These are phyloP conservation scores for Agrilus biguttatus DNA, from an alignment of 2,888 invertebrate species.

Conservation along the genomic window DNA sequence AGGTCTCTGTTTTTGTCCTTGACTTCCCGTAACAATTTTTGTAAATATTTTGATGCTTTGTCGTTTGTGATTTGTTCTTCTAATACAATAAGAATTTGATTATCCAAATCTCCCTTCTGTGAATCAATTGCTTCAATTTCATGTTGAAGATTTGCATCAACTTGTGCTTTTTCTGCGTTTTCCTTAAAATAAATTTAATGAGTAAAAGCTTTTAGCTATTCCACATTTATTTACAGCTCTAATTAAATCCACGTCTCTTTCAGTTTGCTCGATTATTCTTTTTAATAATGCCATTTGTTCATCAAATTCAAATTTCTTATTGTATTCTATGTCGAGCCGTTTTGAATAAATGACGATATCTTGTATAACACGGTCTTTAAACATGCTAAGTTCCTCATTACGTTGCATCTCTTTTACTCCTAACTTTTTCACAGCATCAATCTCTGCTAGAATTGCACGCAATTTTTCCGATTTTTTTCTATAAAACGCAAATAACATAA, in stretches of 20 bases:
- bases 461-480: constrained; percentile 37
- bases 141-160: constrained; percentile 8
- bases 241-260: constrained; percentile 43
- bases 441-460: constrained; percentile 30
- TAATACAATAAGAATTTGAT: constrained; percentile 44
- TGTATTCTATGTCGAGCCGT: constrained; percentile 36
- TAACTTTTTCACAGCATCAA: constrained; percentile 53
- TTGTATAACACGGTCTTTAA: constrained; percentile 40
- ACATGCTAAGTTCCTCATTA: constrained; percentile 47
- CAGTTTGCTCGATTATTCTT: constrained; percentile 45
- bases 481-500: constrained; percentile 10
- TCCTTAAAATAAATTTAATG: constrained; percentile 10
- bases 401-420: constrained; percentile 48
- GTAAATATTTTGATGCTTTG: constrained; percentile 43
- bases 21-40: constrained; percentile 31
- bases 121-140: constrained; percentile 36
- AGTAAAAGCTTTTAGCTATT: neutral
- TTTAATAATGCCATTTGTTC: constrained; percentile 38
- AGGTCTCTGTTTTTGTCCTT: constrained; percentile 32
- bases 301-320: constrained; percentile 37
- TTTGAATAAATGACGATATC: constrained; percentile 38
- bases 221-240: constrained; percentile 18
- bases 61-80: constrained; percentile 55
- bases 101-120: constrained; percentile 47
- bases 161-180: constrained; percentile 11